Percentiles rank a stretch among this genome's conserved stretches.
phyloP scores from a whole-genome alignment of 2,888 invertebrate genomes.

The Cosmia trapezina region DNA sequence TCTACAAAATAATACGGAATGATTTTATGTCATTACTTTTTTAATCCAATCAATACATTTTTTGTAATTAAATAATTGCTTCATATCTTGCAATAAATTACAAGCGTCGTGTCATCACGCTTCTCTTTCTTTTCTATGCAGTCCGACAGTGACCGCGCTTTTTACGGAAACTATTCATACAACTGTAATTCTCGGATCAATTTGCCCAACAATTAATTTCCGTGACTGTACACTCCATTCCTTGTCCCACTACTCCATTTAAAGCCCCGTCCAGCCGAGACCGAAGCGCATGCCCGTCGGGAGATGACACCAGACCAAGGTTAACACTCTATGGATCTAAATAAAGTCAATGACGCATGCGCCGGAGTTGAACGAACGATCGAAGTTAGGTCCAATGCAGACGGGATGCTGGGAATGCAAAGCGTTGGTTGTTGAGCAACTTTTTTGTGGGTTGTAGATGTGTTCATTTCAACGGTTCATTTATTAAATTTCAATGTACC shows the following conservation, averaged over 20 bases:
- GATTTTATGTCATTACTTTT: no score
- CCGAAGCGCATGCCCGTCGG: slow-evolving; percentile 25
- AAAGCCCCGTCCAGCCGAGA: slow-evolving; percentile 5
- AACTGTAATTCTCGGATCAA: no score
- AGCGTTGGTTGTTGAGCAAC: slow-evolving; percentile 3
- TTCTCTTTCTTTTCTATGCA: no score
- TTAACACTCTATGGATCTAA: slow-evolving; percentile 63
- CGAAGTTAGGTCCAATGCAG: slow-evolving; percentile 30
- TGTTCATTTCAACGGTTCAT: neutral
- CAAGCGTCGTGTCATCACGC: no score
- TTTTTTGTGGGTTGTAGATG: slow-evolving; percentile 5
- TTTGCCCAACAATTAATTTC: no score
- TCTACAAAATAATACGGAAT: no score
- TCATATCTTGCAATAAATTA: no score
- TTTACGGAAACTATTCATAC: no score
- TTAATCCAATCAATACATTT: no score
- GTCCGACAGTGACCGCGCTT: no score
- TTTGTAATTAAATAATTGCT: no score
- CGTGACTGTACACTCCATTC: no score
- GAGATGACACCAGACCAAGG: slow-evolving; percentile 63
- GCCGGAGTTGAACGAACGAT: slow-evolving; percentile 63
- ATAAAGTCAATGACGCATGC: slow-evolving; percentile 64
- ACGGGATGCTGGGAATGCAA: slow-evolving; percentile 29
- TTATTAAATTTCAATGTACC: neutral
- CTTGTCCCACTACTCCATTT: slow-evolving; percentile 20